Base-by-base conservation (phyloP, 1,140 invertebrate genomes). In the Drosophila arizonae region DNA sequence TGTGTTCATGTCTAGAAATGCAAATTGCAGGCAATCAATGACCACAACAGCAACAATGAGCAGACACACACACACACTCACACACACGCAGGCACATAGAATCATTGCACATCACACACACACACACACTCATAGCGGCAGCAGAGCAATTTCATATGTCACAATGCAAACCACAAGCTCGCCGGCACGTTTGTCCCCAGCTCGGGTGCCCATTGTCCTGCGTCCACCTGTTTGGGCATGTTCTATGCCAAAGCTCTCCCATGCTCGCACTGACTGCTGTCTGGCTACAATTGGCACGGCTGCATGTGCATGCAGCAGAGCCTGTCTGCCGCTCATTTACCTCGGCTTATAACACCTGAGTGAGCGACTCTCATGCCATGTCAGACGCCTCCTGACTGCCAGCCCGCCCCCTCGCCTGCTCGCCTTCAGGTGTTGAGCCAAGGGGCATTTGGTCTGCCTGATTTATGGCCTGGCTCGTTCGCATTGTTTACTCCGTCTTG, bases 11-110 rank as follows among this genome's bases (percentile, higher is more conserved):
- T 65, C 65, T 65, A 58, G 65, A 79, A 79, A 78, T 78, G 75
- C 75, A 78, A 78, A 78, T 70, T 79, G 77, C 76, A 69, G 77
- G 67, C 76, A 79, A 74, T 79, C 77, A 79, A 74, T 79, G 77
- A 77, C 69, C 77, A 71, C 65, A 74, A 62, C 58, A 78, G 50
- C 41, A 63, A 62, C 50, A 70, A 71, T 57, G 74, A 39, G 10
- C 15, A 62, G 11, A 26, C 21, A 30, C 45, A 33, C 43, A 48
- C 15, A 21, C 43, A 30, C 45, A 33, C 43, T 36, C 15, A 21
- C 43, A 41, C 60, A 11, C 5, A 62, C 15, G 48, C 30, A 15
- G 11, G 51, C 46, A 39, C 46, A 36, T 6, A 39, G 4, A 58
- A 4, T 51, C 21, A 28, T 28, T 28, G 26, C 15, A 6, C 3